Conservation (phyloP, 2,888 invertebrate genomes). For the Clitarchus hookeri region DNA sequence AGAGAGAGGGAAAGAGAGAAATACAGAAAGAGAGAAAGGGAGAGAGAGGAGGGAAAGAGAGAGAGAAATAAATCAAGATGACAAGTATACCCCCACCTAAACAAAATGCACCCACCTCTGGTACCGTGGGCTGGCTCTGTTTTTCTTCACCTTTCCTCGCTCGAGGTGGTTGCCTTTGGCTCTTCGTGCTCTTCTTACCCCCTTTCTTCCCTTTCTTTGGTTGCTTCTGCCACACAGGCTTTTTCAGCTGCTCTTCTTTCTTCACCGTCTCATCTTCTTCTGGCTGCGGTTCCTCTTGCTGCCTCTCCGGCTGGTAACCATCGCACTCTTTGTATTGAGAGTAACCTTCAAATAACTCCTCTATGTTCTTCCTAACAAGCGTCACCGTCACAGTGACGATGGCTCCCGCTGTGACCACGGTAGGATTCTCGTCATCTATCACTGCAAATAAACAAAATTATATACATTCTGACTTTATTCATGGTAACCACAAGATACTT, state of each 20-base stretch:
- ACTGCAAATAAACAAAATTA: conserved; percentile 61
- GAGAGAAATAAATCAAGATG: no score
- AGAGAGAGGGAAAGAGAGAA: no score
- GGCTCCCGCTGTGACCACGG: conserved; percentile 95
- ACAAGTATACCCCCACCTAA: neutral
- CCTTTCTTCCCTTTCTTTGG: conserved; percentile 66
- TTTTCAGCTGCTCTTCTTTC: conserved; percentile 55
- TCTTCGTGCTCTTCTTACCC: conserved; percentile 57
- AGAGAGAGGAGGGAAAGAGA: no score
- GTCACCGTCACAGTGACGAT: conserved; percentile 96
- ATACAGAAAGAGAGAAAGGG: no score
- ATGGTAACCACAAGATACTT: no score
- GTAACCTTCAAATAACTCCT: conserved; percentile 79
- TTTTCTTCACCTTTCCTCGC: conserved; percentile 43
- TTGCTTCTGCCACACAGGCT: conserved; percentile 83
- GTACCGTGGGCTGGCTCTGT: conserved; percentile 38
- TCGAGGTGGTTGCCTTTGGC: conserved; percentile 42
- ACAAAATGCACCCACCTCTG: neutral
- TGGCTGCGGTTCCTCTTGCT: conserved; percentile 52
- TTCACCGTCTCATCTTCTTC: conserved; percentile 26
- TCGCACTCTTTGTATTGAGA: conserved; percentile 57
- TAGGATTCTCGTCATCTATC: conserved; percentile 96
- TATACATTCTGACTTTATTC: no score
- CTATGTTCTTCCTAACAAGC: conserved; percentile 81
- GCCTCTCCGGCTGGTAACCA: conserved; percentile 57